phyloP scores from a whole-genome alignment of 2,797 vertebrate genomes.

The Melanotaenia nigrans region DNA sequence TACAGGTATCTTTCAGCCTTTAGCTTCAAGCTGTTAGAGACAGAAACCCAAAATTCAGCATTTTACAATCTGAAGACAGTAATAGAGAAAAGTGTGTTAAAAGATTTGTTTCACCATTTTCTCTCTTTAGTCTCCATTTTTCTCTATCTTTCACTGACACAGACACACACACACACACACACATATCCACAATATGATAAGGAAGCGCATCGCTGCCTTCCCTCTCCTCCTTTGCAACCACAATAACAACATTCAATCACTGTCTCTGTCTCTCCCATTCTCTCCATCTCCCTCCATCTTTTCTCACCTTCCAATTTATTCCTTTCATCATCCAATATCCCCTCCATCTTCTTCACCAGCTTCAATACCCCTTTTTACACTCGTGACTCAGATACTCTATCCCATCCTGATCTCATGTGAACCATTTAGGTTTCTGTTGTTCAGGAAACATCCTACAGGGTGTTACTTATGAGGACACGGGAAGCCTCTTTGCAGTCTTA shows the following conservation, averaged over 20 bases:
- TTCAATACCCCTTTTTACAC: background rate
- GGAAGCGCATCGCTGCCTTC: constrained; percentile 48
- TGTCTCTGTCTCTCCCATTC: constrained; percentile 37
- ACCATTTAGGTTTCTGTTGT: constrained; percentile 10
- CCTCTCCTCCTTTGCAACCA: constrained; percentile 44
- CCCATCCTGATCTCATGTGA: constrained; percentile 2
- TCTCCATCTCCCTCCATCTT: constrained; percentile 23
- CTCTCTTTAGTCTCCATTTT: constrained; percentile 3
- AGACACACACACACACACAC: constrained; percentile 7
- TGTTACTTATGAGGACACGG: background rate
- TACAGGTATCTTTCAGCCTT: background rate
- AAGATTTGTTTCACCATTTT: constrained; percentile 19
- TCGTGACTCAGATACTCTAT: constrained; percentile 1
- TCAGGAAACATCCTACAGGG: background rate
- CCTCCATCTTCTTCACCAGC: background rate
- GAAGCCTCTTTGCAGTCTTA: background rate
- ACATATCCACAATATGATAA: constrained; percentile 35
- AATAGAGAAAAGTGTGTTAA: background rate
- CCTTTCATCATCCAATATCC: constrained; percentile 28
- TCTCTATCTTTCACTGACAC: constrained; percentile 1
- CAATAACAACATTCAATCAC: constrained; percentile 67
- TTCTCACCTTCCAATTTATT: constrained; percentile 39
- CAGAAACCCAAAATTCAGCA: background rate
- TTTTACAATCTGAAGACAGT: background rate
- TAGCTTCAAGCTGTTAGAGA: background rate